Conservation (phyloP, 2,113 vertebrate genomes). For the Natator depressus region DNA sequence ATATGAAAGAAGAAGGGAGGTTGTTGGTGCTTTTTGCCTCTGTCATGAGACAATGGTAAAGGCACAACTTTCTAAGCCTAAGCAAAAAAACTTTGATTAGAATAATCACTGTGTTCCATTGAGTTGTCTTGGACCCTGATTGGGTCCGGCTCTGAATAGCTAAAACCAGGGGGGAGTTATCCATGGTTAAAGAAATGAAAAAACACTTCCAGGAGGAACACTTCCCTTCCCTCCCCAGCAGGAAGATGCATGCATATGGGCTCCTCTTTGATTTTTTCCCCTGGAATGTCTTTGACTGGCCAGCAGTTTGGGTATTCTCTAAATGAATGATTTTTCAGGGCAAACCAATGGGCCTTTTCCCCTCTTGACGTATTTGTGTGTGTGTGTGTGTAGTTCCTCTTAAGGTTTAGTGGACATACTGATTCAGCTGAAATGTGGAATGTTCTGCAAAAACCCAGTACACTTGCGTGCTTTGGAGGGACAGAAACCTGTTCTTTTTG, state of each 20-base stretch:
- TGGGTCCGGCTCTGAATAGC: too few species aligned
- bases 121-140: too few species aligned
- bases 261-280: neutral
- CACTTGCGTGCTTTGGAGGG: neutral
- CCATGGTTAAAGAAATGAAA: too few species aligned
- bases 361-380: neutral
- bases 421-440: neutral
- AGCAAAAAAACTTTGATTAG: too few species aligned
- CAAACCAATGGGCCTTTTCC: neutral
- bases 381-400: neutral
- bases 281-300: neutral
- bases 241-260: neutral
- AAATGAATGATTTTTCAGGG: neutral
- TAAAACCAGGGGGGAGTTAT: too few species aligned
- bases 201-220: neutral
- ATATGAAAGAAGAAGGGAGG: too few species aligned
- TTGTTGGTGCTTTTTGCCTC: too few species aligned
- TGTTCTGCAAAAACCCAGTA: neutral
- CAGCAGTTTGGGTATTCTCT: neutral
- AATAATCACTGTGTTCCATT: too few species aligned
- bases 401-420: neutral
- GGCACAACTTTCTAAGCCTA: too few species aligned
- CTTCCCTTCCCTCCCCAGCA: neutral
- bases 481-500: neutral
- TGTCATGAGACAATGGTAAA: too few species aligned